phyloP scores from a whole-genome alignment of 2,797 vertebrate genomes.

The Dallia pectoralis region DNA sequence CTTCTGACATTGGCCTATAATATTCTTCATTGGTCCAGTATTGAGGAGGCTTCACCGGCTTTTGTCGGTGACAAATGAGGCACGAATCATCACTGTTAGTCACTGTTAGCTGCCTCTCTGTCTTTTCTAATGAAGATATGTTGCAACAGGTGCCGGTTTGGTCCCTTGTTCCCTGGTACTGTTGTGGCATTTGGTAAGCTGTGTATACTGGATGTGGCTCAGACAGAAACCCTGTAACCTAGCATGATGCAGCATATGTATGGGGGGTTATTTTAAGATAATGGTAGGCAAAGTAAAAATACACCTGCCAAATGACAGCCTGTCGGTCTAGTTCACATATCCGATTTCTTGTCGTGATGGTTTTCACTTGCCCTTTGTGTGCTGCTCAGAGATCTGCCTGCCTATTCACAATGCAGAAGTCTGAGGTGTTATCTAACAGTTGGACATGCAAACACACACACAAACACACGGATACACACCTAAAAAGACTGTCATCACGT shows the following conservation, averaged over 20 bases:
- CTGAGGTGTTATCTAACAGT: background rate
- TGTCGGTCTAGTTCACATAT: slow-evolving; percentile 7
- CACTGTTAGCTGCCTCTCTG: background rate
- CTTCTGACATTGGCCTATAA: slow-evolving; percentile 30
- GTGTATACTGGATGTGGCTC: background rate
- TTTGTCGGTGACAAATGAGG: slow-evolving; percentile 45
- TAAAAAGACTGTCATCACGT: background rate
- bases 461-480: background rate
- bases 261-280: slow-evolving; percentile 36
- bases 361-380: slow-evolving; percentile 18
- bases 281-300: slow-evolving; percentile 30
- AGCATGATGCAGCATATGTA: slow-evolving; percentile 12
- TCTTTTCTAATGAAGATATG: slow-evolving; percentile 25
- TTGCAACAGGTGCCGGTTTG: slow-evolving; percentile 61
- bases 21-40: slow-evolving; percentile 18
- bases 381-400: background rate
- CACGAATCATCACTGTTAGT: slow-evolving; percentile 44
- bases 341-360: slow-evolving; percentile 11
- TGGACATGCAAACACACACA: background rate
- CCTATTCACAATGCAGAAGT: background rate
- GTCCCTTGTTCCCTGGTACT: background rate
- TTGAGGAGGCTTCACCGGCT: slow-evolving; percentile 10
- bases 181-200: background rate
- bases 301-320: slow-evolving; percentile 8
- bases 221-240: slow-evolving; percentile 10